phyloP scores from a whole-genome alignment of 2,113 vertebrate genomes.

The Hyperopisus bebe region DNA sequence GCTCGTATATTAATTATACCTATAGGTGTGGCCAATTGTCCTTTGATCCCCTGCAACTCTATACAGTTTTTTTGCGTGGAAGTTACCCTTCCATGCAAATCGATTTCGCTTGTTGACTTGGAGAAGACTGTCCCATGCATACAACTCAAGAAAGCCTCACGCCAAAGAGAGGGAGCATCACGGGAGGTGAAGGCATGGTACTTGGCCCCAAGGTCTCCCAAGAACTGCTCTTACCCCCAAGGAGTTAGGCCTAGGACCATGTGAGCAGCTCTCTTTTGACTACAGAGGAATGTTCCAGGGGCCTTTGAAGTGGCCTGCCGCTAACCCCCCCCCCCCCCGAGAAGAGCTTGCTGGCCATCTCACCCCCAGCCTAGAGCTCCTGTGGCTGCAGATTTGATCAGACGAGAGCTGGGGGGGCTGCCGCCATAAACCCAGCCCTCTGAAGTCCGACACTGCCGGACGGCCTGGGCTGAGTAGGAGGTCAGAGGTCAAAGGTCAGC shows the following conservation, averaged over 20 bases:
- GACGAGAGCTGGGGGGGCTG: background rate
- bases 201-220: background rate
- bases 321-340: background rate
- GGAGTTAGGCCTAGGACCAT: background rate
- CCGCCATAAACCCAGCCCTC: background rate
- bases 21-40: background rate
- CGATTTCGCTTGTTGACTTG: background rate
- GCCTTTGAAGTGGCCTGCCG: background rate
- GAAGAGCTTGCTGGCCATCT: background rate
- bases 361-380: background rate
- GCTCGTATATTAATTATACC: background rate
- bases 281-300: background rate
- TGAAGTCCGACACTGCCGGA: conserved; percentile 4
- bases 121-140: background rate
- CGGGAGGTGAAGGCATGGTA: background rate
- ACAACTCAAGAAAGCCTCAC: background rate
- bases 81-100: background rate
- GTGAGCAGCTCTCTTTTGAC: background rate
- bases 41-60: background rate
- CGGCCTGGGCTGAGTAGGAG: background rate
- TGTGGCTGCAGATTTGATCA: background rate
- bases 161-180: background rate
- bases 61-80: background rate
- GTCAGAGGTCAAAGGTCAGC: background rate
- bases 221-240: background rate